These are phyloP conservation scores for Myotis myotis DNA, from an alignment of 2,797 vertebrate species.

Conservation along the genomic window DNA sequence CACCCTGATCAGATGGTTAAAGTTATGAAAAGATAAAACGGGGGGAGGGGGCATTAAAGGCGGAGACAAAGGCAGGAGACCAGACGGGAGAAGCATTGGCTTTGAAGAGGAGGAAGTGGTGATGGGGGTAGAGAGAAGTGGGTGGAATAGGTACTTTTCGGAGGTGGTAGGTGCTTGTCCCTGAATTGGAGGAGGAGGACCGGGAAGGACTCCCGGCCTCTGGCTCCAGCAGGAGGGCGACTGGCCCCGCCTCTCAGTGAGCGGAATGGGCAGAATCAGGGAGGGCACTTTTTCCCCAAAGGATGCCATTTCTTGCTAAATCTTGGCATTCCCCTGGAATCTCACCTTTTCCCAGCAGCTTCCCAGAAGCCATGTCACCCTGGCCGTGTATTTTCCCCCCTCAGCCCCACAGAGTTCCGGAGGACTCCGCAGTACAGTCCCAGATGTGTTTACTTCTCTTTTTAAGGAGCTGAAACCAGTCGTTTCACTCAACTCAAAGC, in stretches of 20 bases:
- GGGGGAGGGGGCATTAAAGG: fast-evolving
- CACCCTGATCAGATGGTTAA: background rate
- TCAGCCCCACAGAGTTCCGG: background rate
- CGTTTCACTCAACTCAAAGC: background rate
- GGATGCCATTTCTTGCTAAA: background rate
- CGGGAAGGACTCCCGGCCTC: background rate
- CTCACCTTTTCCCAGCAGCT: background rate
- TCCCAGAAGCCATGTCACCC: background rate
- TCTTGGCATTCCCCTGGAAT: background rate
- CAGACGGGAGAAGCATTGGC: background rate
- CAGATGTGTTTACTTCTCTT: background rate
- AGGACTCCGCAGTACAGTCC: background rate
- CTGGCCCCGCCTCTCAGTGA: background rate
- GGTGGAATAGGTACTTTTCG: too few species aligned
- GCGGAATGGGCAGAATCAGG: background rate
- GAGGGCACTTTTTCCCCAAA: background rate
- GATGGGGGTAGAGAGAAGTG: background rate
- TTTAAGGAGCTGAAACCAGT: background rate
- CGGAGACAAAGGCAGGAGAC: background rate
- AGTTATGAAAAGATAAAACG: background rate
- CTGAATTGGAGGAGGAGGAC: too few species aligned
- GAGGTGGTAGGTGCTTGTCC: background rate
- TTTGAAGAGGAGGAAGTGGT: too few species aligned
- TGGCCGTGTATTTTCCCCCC: background rate
- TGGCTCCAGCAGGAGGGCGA: too few species aligned